Conservation (phyloP, 2,888 invertebrate species). For the Athrips mouffetella region DNA sequence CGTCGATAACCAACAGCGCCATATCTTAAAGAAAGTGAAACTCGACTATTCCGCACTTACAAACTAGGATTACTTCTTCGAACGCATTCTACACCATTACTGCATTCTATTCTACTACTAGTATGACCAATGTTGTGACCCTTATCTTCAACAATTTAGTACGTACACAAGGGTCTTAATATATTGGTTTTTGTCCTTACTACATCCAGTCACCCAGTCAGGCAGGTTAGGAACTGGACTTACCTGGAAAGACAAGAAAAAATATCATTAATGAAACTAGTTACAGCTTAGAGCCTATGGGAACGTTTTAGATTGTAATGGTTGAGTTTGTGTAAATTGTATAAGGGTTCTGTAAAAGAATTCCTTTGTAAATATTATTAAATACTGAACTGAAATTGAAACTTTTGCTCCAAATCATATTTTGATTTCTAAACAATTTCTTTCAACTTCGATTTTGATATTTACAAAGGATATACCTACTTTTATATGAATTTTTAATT, state of each 20-base stretch:
- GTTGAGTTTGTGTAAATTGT: too few relatives aligned
- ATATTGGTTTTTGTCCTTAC: not conserved
- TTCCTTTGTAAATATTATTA: too few relatives aligned
- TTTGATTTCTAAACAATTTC: too few relatives aligned
- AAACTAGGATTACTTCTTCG: not conserved
- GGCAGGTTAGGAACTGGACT: conserved; percentile 20
- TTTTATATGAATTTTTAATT: too few relatives aligned
- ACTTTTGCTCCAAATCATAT: too few relatives aligned
- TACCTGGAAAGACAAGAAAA: conserved; percentile 19
- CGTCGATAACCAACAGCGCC: not conserved
- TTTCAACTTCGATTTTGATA: too few relatives aligned
- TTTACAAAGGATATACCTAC: too few relatives aligned
- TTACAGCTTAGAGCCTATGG: conserved; percentile 10
- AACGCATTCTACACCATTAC: not conserved
- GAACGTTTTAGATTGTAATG: conserved; percentile 4
- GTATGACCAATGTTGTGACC: not conserved
- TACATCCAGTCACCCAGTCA: conserved; percentile 5
- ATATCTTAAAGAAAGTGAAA: not conserved
- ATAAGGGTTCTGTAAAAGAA: not conserved
- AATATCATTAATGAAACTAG: conserved; percentile 18
- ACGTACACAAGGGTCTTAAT: too few relatives aligned
- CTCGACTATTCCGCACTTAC: not conserved
- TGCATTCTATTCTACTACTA: not conserved
- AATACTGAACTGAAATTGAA: too few relatives aligned
- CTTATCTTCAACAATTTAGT: too few relatives aligned